Evolutionary conservation across 30 jellyfish, hydroid and myxozoan species (phyloP).

Genomic region (Mastigias papua): DNA sequence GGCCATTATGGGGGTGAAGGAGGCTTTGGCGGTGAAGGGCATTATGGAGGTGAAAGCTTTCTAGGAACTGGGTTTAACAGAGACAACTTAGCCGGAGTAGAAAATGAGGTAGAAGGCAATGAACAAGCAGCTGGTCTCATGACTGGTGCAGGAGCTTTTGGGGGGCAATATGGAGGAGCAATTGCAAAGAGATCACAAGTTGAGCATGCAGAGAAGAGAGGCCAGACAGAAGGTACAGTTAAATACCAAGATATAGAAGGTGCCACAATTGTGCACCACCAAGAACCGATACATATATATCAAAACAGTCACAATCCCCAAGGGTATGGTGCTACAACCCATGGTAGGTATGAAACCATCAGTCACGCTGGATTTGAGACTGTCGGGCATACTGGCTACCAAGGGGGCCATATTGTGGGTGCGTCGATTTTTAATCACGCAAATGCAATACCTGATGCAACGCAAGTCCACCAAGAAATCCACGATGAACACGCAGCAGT

Average conservation of each 20-base stretch:
- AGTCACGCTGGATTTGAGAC: neutral
- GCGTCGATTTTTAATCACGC: conserved; percentile 15
- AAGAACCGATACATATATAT: conserved; percentile 18
- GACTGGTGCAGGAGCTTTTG: conserved; percentile 42
- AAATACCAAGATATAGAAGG: conserved; percentile 59
- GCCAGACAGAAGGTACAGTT: conserved; percentile 56
- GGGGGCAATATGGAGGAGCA: conserved; percentile 57
- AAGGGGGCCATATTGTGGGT: neutral
- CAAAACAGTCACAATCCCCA: neutral
- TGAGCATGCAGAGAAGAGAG: conserved; percentile 46
- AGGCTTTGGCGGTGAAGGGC: conserved; percentile 51
- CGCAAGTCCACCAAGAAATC: conserved; percentile 13
- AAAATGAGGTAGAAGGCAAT: conserved; percentile 13
- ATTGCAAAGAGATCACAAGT: conserved; percentile 49
- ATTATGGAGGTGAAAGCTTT: conserved; percentile 46
- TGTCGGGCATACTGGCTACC: neutral
- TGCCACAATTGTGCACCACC: conserved; percentile 1
- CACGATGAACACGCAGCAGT: conserved; percentile 31
- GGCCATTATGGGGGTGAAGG: conserved; percentile 54
- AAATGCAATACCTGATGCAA: conserved; percentile 17
- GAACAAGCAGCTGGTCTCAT: conserved; percentile 34
- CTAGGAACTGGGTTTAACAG: conserved; percentile 9
- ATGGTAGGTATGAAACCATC: neutral
- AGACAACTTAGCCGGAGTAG: conserved; percentile 29
- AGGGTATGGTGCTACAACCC: neutral